Evolutionary conservation across 2,888 invertebrate species (phyloP).

Genomic region (Rambutsinella grinnellia): DNA sequence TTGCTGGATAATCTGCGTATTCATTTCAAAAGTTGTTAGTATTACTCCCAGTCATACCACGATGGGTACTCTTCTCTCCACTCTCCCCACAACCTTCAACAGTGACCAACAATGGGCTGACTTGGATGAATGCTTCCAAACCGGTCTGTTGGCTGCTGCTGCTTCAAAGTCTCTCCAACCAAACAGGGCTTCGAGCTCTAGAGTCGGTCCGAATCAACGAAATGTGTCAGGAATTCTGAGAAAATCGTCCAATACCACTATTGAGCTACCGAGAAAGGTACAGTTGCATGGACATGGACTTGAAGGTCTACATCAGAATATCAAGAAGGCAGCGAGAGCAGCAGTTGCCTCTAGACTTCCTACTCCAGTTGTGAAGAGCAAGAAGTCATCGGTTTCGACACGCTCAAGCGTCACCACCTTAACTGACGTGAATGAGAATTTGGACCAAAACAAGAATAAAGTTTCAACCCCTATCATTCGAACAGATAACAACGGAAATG

Average conservation of each 20-base stretch:
- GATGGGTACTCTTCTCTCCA: background rate
- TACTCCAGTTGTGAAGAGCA: background rate
- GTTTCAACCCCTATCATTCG: background rate
- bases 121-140: background rate
- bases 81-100: background rate
- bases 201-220: background rate
- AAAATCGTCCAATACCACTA: background rate
- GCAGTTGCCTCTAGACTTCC: background rate
- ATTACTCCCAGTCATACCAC: too few species aligned
- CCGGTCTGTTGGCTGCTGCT: background rate
- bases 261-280: too few species aligned
- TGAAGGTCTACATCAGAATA: background rate
- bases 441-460: background rate
- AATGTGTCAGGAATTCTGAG: background rate
- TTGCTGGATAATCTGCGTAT: too few species aligned
- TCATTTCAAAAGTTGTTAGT: too few species aligned
- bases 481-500: background rate
- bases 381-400: background rate
- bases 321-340: background rate
- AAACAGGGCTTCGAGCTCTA: background rate
- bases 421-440: background rate
- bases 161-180: background rate
- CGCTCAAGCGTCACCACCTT: background rate
- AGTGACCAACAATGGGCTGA: background rate
- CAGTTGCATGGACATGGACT: too few species aligned